Conservation (phyloP, 2,797 vertebrate genomes). For the Aldrovandia affinis region DNA sequence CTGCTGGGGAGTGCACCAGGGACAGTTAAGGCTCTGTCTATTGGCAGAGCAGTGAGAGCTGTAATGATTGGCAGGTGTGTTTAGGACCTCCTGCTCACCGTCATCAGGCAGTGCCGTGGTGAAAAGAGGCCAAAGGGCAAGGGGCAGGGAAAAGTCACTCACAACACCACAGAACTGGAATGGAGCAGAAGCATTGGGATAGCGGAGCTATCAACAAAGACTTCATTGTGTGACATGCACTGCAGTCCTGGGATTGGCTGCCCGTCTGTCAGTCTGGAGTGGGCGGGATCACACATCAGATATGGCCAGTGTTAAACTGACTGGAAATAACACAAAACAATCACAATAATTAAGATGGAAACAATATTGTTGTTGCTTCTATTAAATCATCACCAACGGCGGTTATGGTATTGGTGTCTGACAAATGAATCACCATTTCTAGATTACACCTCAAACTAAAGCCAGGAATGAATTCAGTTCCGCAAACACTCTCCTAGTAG, state of each 20-base stretch:
- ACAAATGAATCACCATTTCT: not conserved
- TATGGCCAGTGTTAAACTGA: not conserved
- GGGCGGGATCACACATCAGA: not conserved
- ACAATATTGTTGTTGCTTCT: not conserved
- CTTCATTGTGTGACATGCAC: not conserved
- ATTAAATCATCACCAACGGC: not conserved
- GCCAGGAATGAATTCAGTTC: not conserved
- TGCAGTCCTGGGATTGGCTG: not conserved
- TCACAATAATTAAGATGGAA: not conserved
- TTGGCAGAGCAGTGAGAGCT: not conserved
- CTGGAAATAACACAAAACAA: too few species aligned
- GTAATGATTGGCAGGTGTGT: not conserved
- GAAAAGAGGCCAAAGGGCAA: not conserved
- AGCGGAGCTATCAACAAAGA: not conserved
- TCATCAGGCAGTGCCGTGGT: not conserved
- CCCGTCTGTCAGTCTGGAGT: not conserved
- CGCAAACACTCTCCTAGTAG: not conserved
- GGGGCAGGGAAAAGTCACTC: not conserved
- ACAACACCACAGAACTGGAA: not conserved
- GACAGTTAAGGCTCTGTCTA: not conserved
- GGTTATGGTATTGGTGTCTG: not conserved
- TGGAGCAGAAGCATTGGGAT: not conserved
- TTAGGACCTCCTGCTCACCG: not conserved
- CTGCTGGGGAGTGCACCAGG: not conserved
- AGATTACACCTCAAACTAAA: not conserved